Base-by-base conservation (phyloP, 2,888 invertebrate species). In the Cantharis rufa region DNA sequence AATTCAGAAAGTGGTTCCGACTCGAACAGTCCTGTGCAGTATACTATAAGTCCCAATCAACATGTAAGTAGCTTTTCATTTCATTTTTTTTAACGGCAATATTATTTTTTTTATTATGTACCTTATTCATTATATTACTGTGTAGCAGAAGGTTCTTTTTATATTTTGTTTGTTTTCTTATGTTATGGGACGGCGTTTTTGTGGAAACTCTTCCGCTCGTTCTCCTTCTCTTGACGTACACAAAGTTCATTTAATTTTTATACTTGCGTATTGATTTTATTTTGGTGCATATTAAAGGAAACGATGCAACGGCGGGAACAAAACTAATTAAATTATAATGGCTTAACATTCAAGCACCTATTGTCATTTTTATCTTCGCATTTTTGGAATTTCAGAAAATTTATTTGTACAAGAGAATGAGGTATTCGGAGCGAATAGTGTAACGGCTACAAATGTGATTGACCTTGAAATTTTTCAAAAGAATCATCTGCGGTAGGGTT, bases 11-110 rank as follows among this genome's bases (percentile, higher is more conserved):
- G 88, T 78, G 88, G 88, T 15, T 89, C 89, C 2, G 89, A 89
- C 80, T 89, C 89, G 10, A 89, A 89, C 82, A 89, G 89, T 83
- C 89, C 89, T 15, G 86, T 88, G 75, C 88, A 88, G 81, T 88
- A 88, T 83, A 84, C 88, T 3, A 87, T 88, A 71, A 88, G 88
- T 84, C 88, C 88, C 1, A 84, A 85, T 69, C 87, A 87, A 81
- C 85, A 85, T 74, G 86, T 87, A 83, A 85, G 85, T 80, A 13
- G 10, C 63, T 69, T 69, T 15, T 24, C 10, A 61, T 69, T 32
- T 16, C 9, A 10, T n/a, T 48, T 48, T 32, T 48, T 48, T 48
- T n/a, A 48, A n/a, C n/a, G n/a, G 48, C 48, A 48, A 7, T 48
- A 48, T 48, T 48, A 28, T 48, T 48, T n/a, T 48, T 48, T n/a